Evolutionary conservation across 2,888 invertebrate genomes (phyloP).

Genomic region (Neoaliturus tenellus): DNA sequence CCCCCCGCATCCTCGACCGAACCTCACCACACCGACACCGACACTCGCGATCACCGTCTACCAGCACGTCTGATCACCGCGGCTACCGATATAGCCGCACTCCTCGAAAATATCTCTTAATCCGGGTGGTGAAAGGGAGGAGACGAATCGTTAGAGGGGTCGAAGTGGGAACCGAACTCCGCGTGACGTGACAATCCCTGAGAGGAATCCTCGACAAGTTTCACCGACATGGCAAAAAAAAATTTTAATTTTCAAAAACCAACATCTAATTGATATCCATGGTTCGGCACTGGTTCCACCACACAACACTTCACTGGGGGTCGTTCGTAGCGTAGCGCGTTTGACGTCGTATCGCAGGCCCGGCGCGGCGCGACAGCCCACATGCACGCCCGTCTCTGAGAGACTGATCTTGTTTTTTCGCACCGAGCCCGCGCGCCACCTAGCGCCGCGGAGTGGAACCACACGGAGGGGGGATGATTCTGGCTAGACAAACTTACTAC

Average conservation of each 20-base stretch:
- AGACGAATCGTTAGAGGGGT: conserved; percentile 47
- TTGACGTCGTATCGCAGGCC: neutral
- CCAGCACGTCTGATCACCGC: neutral
- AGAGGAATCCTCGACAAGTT: neutral
- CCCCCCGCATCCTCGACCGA: conserved; percentile 1
- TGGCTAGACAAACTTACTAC: conserved; percentile 54
- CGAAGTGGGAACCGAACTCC: conserved; percentile 26
- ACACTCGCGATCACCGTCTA: neutral
- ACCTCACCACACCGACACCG: neutral
- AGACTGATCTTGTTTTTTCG: conserved; percentile 55
- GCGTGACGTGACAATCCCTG: neutral
- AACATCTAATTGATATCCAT: neutral
- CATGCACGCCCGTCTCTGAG: conserved; percentile 20
- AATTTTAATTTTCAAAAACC: neutral
- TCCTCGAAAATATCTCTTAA: conserved; percentile 46
- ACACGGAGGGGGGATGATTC: conserved; percentile 15
- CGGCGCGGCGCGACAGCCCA: neutral
- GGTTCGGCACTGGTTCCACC: neutral
- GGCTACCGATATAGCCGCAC: neutral
- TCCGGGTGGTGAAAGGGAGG: conserved; percentile 57
- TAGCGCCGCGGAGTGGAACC: conserved; percentile 22
- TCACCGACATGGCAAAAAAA: conserved; percentile 22
- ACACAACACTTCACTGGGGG: neutral
- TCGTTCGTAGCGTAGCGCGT: neutral
- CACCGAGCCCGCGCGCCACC: conserved; percentile 47